A percentile compares a stretch with the other conserved stretches of the same genome.
phyloP scores from a whole-genome alignment of 2,888 invertebrate species.

The Dendrolimus pini region DNA sequence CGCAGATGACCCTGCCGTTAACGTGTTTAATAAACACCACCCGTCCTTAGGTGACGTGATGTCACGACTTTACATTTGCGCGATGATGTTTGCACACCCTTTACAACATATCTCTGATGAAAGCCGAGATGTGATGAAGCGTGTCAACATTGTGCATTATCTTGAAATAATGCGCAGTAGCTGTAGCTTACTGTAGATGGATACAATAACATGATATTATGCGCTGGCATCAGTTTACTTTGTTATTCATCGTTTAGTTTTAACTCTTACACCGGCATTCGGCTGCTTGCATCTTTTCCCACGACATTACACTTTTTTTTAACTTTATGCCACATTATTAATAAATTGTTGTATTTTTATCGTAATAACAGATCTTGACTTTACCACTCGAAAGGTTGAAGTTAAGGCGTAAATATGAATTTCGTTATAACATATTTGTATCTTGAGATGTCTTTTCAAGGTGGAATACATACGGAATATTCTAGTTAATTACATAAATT shows the following conservation, averaged over 20 bases:
- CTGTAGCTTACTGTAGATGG: constrained; percentile 10
- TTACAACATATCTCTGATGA: constrained; percentile 27
- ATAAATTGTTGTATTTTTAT: too few species aligned
- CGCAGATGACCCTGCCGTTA: constrained; percentile 44
- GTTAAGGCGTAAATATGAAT: too few species aligned
- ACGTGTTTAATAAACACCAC: constrained; percentile 55
- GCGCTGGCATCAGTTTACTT: neutral
- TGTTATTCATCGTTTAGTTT: neutral
- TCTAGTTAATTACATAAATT: too few species aligned
- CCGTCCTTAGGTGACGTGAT: constrained; percentile 22
- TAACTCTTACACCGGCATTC: neutral
- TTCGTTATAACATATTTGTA: too few species aligned
- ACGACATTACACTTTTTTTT: neutral
- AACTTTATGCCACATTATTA: too few species aligned
- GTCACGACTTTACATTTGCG: constrained; percentile 17
- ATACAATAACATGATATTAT: neutral
- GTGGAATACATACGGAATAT: too few species aligned
- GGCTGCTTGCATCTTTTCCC: neutral
- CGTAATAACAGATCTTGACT: too few species aligned
- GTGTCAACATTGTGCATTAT: constrained; percentile 26
- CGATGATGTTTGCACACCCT: constrained; percentile 25
- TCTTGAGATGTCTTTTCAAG: too few species aligned
- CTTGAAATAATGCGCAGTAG: constrained; percentile 34
- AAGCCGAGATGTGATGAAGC: constrained; percentile 31
- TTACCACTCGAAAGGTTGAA: too few species aligned